A percentile compares a stretch with the other conserved stretches of the same genome.
Conservation (phyloP, 1,140 invertebrate species). For the Plodia interpunctella region DNA sequence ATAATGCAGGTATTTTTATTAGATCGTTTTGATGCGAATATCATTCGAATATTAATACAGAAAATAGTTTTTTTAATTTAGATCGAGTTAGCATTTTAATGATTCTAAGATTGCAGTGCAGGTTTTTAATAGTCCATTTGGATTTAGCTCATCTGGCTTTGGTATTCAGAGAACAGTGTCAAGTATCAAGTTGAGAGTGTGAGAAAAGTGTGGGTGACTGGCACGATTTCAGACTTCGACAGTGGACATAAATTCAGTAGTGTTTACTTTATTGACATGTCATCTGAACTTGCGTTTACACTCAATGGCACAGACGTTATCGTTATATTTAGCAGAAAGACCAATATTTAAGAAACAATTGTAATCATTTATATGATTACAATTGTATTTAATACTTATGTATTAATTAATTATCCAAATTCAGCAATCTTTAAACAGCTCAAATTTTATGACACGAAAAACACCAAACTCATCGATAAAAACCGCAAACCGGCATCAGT, state of each 20-base stretch:
- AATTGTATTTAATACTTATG: no score
- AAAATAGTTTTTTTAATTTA: not conserved
- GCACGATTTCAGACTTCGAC: not conserved
- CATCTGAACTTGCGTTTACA: not conserved
- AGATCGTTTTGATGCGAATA: not conserved
- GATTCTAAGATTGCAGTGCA: not conserved
- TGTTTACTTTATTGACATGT: not conserved
- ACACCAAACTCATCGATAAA: not conserved
- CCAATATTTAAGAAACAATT: not conserved
- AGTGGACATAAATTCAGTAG: conserved; percentile 17
- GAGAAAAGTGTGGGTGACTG: conserved; percentile 6
- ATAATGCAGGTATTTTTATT: conserved; percentile 8
- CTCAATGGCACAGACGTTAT: not conserved
- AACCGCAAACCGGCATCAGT: not conserved
- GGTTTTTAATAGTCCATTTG: not conserved
- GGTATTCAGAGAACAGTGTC: conserved; percentile 9
- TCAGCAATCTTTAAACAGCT: no score
- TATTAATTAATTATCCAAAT: no score
- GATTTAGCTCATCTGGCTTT: conserved; percentile 7
- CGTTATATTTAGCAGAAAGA: not conserved
- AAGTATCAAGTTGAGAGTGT: conserved; percentile 7
- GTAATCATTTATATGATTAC: not conserved
- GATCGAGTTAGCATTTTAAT: not conserved
- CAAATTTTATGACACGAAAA: no score
- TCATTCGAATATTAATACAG: conserved; percentile 7